A percentile compares a stretch with the other conserved stretches of the same genome.
Conservation (phyloP, 2,888 invertebrate genomes). For the Troides aeacus region DNA sequence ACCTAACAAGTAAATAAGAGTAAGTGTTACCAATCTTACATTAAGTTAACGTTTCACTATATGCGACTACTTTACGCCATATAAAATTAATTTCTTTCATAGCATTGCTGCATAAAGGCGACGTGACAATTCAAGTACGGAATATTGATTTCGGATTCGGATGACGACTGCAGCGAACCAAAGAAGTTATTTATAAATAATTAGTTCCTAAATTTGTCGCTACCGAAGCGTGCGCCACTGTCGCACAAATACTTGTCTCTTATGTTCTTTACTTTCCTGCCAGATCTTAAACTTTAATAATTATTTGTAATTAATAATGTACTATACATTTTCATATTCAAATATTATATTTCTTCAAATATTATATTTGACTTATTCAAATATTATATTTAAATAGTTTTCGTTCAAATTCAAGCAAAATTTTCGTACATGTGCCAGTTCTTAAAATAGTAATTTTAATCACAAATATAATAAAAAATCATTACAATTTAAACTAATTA, state of each 20-base stretch:
- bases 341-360: too few species aligned
- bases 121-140: slow-evolving; percentile 74
- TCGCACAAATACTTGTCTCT: slow-evolving; percentile 46
- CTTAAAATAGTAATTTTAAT: too few species aligned
- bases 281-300: slow-evolving; percentile 7
- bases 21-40: slow-evolving; percentile 81
- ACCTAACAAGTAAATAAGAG: slow-evolving; percentile 75
- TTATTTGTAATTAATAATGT: not conserved
- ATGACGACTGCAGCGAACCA: slow-evolving; percentile 72
- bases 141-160: slow-evolving; percentile 69
- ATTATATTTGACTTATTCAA: too few species aligned
- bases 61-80: slow-evolving; percentile 80
- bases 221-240: slow-evolving; percentile 31
- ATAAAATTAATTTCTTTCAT: slow-evolving; percentile 76
- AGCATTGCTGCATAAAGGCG: slow-evolving; percentile 78
- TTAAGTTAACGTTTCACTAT: slow-evolving; percentile 80
- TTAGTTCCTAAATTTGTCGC: slow-evolving; percentile 63
- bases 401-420: too few species aligned
- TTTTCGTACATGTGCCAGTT: too few species aligned
- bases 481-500: too few species aligned
- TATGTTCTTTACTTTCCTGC: slow-evolving; percentile 28
- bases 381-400: too few species aligned
- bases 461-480: too few species aligned
- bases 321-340: not conserved
- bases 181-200: slow-evolving; percentile 48